Percentiles rank a stretch among this genome's conserved stretches.
phyloP scores from a whole-genome alignment of 2,888 invertebrate species.

The Eurytoma californica region DNA sequence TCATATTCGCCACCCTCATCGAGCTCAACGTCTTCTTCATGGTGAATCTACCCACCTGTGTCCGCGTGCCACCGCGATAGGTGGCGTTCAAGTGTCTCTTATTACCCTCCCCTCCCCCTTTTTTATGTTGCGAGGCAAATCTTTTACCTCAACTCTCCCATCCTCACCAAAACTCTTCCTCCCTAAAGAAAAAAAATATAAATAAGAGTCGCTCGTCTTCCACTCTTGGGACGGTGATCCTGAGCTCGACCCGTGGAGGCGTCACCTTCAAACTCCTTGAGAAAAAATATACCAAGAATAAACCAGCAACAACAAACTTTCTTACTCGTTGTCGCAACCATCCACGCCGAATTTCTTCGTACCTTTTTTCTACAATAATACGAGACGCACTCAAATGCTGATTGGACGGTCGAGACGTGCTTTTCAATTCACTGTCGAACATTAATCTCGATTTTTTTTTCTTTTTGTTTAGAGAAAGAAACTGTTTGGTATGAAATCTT shows the following conservation, averaged over 20 bases:
- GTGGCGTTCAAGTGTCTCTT: neutral
- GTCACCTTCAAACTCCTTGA: no score
- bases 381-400: no score
- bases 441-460: neutral
- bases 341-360: slow-evolving; percentile 8
- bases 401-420: neutral
- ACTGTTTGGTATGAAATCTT: slow-evolving; percentile 15
- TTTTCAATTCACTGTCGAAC: neutral
- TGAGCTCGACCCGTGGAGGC: no score
- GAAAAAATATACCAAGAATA: no score
- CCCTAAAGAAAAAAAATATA: no score
- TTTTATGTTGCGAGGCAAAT: slow-evolving; percentile 7
- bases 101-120: neutral
- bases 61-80: slow-evolving; percentile 28
- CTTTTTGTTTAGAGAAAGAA: neutral
- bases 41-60: slow-evolving; percentile 91
- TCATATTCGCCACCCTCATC: slow-evolving; percentile 91
- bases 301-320: slow-evolving; percentile 3
- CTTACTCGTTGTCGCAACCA: neutral
- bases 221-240: no score
- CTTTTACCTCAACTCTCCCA: no score
- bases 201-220: no score
- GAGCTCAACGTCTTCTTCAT: slow-evolving; percentile 95
- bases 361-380: neutral
- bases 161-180: no score